A percentile compares a stretch with the other conserved stretches of the same genome.
Evolutionary conservation across 2,797 vertebrate genomes (phyloP).

Genomic region (Pseudocheirus occidentalis): DNA sequence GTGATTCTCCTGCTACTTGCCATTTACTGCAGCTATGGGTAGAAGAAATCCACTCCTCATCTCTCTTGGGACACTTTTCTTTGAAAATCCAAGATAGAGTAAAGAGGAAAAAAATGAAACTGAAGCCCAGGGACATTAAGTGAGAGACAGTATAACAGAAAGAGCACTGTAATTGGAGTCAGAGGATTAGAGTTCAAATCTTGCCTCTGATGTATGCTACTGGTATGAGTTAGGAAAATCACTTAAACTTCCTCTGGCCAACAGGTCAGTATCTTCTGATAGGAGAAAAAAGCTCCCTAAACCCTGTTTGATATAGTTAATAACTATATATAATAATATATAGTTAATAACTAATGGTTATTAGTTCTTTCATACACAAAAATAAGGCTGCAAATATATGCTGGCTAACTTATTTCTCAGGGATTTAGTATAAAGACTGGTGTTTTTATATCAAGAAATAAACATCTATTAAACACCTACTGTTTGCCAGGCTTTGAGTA

Average conservation of each 20-base stretch:
- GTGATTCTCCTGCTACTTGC: too few species aligned
- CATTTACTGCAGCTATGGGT: too few species aligned
- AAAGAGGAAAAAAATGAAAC: background rate
- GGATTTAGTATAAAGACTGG: background rate
- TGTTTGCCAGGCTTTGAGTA: background rate
- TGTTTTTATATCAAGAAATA: background rate
- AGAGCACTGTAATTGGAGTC: background rate
- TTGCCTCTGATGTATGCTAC: background rate
- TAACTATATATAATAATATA: too few species aligned
- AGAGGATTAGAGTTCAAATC: background rate
- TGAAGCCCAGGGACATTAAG: background rate
- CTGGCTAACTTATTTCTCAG: background rate
- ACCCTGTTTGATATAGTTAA: background rate
- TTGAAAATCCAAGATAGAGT: background rate
- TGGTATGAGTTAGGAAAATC: background rate
- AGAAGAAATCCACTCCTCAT: too few species aligned
- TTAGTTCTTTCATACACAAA: background rate
- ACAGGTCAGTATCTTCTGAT: background rate
- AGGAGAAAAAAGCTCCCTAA: background rate
- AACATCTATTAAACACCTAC: background rate
- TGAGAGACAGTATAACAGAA: background rate
- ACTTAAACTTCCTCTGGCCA: background rate
- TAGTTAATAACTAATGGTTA: too few species aligned
- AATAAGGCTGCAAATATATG: background rate
- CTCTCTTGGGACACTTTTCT: background rate